phyloP scores from a whole-genome alignment of 1,140 invertebrate species.

The Neomicropteryx cornuta region DNA sequence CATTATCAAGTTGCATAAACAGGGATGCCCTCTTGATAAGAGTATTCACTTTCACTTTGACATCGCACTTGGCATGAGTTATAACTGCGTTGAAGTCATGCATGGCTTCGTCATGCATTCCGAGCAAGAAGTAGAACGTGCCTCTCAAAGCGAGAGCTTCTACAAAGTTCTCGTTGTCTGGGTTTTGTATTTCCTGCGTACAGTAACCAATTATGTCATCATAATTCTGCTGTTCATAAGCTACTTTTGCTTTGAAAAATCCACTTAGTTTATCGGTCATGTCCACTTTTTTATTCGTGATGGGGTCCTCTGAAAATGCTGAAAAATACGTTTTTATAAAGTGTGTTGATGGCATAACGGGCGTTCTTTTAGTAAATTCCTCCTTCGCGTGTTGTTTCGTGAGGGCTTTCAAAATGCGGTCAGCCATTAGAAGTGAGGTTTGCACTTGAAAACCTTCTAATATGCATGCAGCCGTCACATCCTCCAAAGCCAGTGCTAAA shows the following conservation, averaged over 20 bases:
- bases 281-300: slow-evolving; percentile 31
- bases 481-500: slow-evolving; percentile 72
- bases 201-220: slow-evolving; percentile 70
- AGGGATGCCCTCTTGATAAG: slow-evolving; percentile 82
- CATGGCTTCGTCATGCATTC: slow-evolving; percentile 56
- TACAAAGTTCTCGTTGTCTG: slow-evolving; percentile 35
- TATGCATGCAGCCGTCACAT: slow-evolving; percentile 85
- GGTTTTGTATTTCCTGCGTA: slow-evolving; percentile 65
- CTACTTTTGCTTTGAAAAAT: slow-evolving; percentile 52
- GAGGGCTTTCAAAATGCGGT: slow-evolving; percentile 73
- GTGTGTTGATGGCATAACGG: slow-evolving; percentile 68
- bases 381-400: slow-evolving; percentile 61
- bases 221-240: slow-evolving; percentile 59
- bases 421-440: slow-evolving; percentile 65
- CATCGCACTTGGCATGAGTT: slow-evolving; percentile 42
- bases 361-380: slow-evolving; percentile 53
- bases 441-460: slow-evolving; percentile 80
- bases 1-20: slow-evolving; percentile 65
- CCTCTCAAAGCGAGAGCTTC: slow-evolving; percentile 68
- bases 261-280: slow-evolving; percentile 34
- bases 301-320: slow-evolving; percentile 76
- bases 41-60: slow-evolving; percentile 67
- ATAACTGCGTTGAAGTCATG: slow-evolving; percentile 57
- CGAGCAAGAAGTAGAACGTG: slow-evolving; percentile 71
- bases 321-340: slow-evolving; percentile 77